These are phyloP conservation scores for Urocolius indicus DNA, from an alignment of 2,113 vertebrate species.

Conservation along the genomic window DNA sequence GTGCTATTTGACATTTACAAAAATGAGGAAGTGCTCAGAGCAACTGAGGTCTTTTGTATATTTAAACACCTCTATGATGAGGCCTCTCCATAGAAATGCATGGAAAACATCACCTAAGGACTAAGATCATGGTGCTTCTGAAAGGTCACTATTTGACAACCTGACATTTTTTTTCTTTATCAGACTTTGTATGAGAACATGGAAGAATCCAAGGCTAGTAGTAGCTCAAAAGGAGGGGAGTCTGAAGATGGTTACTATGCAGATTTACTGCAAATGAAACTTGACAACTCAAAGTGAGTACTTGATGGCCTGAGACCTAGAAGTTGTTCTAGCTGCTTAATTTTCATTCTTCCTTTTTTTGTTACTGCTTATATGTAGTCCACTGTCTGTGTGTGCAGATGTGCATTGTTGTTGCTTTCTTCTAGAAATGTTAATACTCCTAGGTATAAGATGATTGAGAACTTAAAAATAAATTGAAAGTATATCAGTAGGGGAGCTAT, in stretches of 20 bases:
- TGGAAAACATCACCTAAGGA: not conserved
- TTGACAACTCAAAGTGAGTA: constrained; percentile 88
- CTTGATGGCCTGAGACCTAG: not conserved
- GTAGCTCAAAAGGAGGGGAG: not conserved
- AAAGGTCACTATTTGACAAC: not conserved
- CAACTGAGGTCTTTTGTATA: not conserved
- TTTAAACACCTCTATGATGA: not conserved
- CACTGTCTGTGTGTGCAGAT: not conserved
- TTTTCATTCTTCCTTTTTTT: not conserved
- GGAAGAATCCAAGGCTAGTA: constrained; percentile 47
- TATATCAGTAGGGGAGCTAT: not conserved
- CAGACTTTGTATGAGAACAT: constrained; percentile 74
- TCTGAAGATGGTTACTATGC: constrained; percentile 86
- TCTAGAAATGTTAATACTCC: not conserved
- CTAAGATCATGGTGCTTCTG: not conserved
- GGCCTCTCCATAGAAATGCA: not conserved
- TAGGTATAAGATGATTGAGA: not conserved
- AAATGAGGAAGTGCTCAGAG: not conserved
- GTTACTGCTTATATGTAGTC: not conserved
- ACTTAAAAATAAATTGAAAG: not conserved
- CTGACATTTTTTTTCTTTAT: not conserved
- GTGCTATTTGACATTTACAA: not conserved
- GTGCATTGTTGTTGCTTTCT: not conserved
- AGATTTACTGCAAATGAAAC: constrained; percentile 91
- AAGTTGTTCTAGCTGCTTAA: not conserved